These are phyloP conservation scores for Istiophorus platypterus DNA, from an alignment of 2,113 vertebrate genomes.

Conservation along the genomic window DNA sequence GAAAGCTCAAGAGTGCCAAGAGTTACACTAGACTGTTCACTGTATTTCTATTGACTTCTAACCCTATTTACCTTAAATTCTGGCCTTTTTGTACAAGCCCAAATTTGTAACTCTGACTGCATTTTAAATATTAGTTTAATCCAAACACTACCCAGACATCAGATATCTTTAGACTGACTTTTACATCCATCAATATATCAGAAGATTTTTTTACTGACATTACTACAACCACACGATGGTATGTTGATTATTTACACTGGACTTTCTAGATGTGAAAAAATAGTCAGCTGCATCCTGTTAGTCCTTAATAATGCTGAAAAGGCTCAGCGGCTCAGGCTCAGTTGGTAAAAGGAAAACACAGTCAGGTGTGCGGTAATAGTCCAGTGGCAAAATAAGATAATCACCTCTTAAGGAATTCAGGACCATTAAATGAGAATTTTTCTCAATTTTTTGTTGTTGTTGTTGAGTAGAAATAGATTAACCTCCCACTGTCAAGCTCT, in stretches of 20 bases:
- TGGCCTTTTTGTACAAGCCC: too few relatives aligned
- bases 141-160: not conserved
- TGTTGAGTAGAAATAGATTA: not conserved
- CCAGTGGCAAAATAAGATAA: not conserved
- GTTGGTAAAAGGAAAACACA: constrained; percentile 28
- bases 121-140: not conserved
- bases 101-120: too few relatives aligned
- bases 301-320: not conserved
- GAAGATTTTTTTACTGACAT: constrained; percentile 3
- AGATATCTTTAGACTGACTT: constrained; percentile 8
- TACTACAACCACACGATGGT: constrained; percentile 1
- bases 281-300: not conserved
- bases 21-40: not conserved
- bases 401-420: not conserved
- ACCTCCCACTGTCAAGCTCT: not conserved
- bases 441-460: not conserved
- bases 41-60: not conserved
- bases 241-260: constrained; percentile 13
- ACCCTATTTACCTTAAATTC: too few relatives aligned
- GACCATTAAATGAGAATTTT: not conserved
- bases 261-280: constrained; percentile 51
- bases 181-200: constrained; percentile 45
- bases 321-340: not conserved
- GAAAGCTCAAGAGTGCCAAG: too few relatives aligned
- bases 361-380: not conserved